Conservation (phyloP, 2,888 invertebrate species). For the Lordiphosa fenestrarum region DNA sequence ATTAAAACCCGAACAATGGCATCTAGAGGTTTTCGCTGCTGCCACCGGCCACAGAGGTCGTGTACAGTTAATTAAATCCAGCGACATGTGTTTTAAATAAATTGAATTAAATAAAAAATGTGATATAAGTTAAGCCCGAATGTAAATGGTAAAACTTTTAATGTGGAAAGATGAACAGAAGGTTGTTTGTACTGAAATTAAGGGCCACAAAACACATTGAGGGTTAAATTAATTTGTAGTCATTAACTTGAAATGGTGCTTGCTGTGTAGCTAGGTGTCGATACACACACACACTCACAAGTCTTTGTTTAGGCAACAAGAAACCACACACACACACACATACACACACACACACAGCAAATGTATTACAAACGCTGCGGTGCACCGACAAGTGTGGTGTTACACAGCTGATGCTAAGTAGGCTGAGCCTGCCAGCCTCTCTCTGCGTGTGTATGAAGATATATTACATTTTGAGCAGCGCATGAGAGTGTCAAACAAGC, state of each 20-base stretch:
- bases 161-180: slow-evolving; percentile 20
- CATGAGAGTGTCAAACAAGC: slow-evolving; percentile 41
- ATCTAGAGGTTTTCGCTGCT: slow-evolving; percentile 17
- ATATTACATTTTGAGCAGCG: slow-evolving; percentile 50
- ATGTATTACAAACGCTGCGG: slow-evolving; percentile 44
- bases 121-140: slow-evolving; percentile 14
- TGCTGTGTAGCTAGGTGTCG: slow-evolving; percentile 39
- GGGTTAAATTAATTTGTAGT: slow-evolving; percentile 70
- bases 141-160: background rate
- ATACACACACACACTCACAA: slow-evolving; percentile 31
- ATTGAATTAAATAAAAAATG: slow-evolving; percentile 48
- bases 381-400: slow-evolving; percentile 48
- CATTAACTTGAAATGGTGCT: slow-evolving; percentile 49
- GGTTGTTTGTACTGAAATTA: slow-evolving; percentile 49
- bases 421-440: slow-evolving; percentile 2
- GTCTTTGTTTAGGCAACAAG: slow-evolving; percentile 43
- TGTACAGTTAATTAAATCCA: slow-evolving; percentile 70
- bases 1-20: slow-evolving; percentile 50
- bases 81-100: slow-evolving; percentile 52
- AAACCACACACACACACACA: slow-evolving; percentile 16
- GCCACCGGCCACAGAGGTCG: slow-evolving; percentile 41
- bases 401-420: slow-evolving; percentile 51
- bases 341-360: slow-evolving; percentile 12
- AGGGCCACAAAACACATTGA: slow-evolving; percentile 43
- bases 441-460: slow-evolving; percentile 44